phyloP scores from a whole-genome alignment of 2,888 invertebrate species.

The Nemurella pictetii region DNA sequence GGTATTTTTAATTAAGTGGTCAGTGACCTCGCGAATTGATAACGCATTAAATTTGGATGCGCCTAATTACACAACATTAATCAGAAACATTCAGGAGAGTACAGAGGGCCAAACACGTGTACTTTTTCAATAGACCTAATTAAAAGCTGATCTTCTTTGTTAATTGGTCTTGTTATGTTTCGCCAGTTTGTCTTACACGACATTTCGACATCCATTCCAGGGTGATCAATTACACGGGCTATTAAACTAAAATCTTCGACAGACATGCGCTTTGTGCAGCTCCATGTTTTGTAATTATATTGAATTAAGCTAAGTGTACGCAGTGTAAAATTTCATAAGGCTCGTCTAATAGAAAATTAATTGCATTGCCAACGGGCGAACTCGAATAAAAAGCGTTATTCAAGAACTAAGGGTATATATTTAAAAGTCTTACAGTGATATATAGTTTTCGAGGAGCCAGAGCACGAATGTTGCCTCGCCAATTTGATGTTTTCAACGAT shows the following conservation, averaged over 20 bases:
- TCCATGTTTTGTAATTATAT: neutral
- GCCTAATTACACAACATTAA: neutral
- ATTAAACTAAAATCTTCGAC: neutral
- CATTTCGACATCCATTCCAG: neutral
- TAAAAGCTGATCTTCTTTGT: slow-evolving; percentile 13
- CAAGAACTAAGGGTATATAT: neutral
- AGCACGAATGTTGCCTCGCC: neutral
- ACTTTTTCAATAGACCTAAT: neutral
- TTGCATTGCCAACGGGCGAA: neutral
- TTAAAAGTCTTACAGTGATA: neutral
- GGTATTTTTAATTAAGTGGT: neutral
- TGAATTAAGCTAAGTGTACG: neutral
- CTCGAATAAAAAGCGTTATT: neutral
- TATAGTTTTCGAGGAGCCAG: neutral
- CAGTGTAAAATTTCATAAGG: neutral
- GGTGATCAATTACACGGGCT: neutral
- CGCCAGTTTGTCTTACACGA: neutral
- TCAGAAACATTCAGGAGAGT: neutral
- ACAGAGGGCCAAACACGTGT: neutral
- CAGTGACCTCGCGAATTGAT: neutral
- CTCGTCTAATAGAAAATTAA: neutral
- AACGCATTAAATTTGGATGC: neutral
- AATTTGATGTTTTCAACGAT: neutral
- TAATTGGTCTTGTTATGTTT: slow-evolving; percentile 2
- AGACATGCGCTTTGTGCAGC: neutral